These are phyloP conservation scores for Villa cingulata DNA, from an alignment of 2,888 invertebrate genomes.

Conservation along the genomic window DNA sequence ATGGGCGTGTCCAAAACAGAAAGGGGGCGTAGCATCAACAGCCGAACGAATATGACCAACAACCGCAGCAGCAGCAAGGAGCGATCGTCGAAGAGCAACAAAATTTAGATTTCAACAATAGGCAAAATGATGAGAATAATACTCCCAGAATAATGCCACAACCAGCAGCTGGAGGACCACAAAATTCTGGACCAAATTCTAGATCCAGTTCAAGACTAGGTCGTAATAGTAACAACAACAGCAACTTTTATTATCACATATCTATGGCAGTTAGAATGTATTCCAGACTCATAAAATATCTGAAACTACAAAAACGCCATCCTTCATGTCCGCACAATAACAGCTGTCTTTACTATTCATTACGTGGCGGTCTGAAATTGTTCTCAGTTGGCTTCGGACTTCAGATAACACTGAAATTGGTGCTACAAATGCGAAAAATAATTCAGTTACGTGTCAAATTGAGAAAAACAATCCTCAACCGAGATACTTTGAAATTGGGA, in stretches of 20 bases:
- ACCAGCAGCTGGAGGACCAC: no score
- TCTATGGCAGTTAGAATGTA: conserved; percentile 26
- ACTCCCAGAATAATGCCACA: neutral
- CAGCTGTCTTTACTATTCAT: conserved; percentile 45
- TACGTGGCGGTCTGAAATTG: conserved; percentile 41
- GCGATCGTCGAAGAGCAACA: no score
- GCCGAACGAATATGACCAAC: no score
- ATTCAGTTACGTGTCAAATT: conserved; percentile 39
- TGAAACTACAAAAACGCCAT: conserved; percentile 35
- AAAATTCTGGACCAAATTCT: no score
- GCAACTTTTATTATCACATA: conserved; percentile 20
- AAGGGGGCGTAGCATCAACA: no score
- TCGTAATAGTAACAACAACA: conserved; percentile 13
- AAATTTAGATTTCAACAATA: no score
- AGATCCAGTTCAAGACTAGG: no score
- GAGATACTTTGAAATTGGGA: conserved; percentile 46
- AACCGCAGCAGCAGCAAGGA: neutral
- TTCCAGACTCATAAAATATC: conserved; percentile 27
- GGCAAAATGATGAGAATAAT: conserved; percentile 1
- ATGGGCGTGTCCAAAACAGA: no score
- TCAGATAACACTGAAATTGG: conserved; percentile 45
- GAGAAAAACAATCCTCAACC: conserved; percentile 40
- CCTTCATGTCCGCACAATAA: conserved; percentile 45
- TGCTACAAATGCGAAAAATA: conserved; percentile 43
- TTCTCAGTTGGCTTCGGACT: conserved; percentile 48